A percentile compares a stretch with the other conserved stretches of the same genome.
Evolutionary conservation across 2,113 vertebrate genomes (phyloP).

Genomic region (Rhombomys opimus): DNA sequence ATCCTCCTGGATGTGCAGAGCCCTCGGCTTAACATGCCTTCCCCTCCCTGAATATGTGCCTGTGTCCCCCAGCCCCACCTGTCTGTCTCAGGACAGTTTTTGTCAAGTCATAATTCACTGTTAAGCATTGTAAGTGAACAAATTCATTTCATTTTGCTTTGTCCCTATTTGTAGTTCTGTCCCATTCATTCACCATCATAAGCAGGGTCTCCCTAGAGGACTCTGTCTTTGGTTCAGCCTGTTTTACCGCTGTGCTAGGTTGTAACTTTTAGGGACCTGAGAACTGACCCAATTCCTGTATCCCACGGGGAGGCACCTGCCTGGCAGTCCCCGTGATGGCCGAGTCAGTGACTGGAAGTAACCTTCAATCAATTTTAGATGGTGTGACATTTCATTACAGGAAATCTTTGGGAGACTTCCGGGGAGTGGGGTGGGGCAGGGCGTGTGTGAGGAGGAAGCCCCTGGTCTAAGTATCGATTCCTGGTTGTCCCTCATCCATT

Average conservation of each 20-base stretch:
- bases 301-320: neutral
- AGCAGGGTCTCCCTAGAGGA: conserved; percentile 31
- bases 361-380: neutral
- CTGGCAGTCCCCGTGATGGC: neutral
- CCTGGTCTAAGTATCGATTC: neutral
- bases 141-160: neutral
- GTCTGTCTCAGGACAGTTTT: neutral
- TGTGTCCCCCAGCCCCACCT: neutral
- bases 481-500: neutral
- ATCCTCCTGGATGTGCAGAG: neutral
- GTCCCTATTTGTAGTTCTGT: neutral
- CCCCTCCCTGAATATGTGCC: neutral
- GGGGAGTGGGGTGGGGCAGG: neutral
- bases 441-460: neutral
- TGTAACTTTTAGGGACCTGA: conserved; percentile 5
- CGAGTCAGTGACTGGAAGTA: neutral
- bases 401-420: neutral
- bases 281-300: neutral
- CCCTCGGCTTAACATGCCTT: conserved; percentile 52
- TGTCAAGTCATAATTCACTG: neutral
- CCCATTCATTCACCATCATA: neutral
- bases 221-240: conserved; percentile 1
- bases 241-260: neutral
- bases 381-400: neutral
- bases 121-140: conserved; percentile 41